phyloP scores from a whole-genome alignment of 2,888 invertebrate genomes.

The Ypsolopha sequella region DNA sequence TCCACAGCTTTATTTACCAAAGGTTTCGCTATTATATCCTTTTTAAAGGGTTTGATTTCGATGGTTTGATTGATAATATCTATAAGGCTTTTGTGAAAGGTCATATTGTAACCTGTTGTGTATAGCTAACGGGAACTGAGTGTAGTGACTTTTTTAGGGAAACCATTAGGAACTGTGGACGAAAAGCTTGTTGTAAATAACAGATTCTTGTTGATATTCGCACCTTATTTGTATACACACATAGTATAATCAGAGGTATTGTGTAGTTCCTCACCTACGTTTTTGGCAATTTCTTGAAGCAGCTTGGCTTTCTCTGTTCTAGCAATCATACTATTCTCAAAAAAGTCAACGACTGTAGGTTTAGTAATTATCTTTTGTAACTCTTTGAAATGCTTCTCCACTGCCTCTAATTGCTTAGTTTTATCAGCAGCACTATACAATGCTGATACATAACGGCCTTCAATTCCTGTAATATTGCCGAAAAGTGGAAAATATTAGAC shows the following conservation, averaged over 20 bases:
- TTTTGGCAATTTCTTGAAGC: conserved; percentile 25
- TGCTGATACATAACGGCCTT: conserved; percentile 48
- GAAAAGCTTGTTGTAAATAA: too few relatives aligned
- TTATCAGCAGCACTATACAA: conserved; percentile 42
- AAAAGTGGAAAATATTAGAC: neutral
- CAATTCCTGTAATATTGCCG: conserved; percentile 25
- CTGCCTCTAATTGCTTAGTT: conserved; percentile 34
- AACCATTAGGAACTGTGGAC: too few relatives aligned
- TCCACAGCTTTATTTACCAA: too few relatives aligned
- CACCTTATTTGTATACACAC: too few relatives aligned
- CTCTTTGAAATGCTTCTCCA: conserved; percentile 28
- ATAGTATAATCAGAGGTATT: too few relatives aligned
- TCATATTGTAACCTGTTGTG: too few relatives aligned
- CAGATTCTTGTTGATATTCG: neutral
- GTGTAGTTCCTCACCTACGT: conserved; percentile 23
- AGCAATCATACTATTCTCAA: conserved; percentile 40
- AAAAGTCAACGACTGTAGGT: conserved; percentile 38
- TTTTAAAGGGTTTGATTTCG: too few relatives aligned
- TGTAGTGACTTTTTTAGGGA: too few relatives aligned
- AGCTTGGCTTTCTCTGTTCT: conserved; percentile 33
- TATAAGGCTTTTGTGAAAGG: too few relatives aligned
- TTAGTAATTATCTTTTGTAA: conserved; percentile 30
- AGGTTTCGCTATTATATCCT: too few relatives aligned
- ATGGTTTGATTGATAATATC: too few relatives aligned
- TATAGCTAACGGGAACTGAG: too few relatives aligned